A percentile compares a stretch with the other conserved stretches of the same genome.
Evolutionary conservation across 2,797 vertebrate species (phyloP).

Genomic region (Emydoidea blandingii): DNA sequence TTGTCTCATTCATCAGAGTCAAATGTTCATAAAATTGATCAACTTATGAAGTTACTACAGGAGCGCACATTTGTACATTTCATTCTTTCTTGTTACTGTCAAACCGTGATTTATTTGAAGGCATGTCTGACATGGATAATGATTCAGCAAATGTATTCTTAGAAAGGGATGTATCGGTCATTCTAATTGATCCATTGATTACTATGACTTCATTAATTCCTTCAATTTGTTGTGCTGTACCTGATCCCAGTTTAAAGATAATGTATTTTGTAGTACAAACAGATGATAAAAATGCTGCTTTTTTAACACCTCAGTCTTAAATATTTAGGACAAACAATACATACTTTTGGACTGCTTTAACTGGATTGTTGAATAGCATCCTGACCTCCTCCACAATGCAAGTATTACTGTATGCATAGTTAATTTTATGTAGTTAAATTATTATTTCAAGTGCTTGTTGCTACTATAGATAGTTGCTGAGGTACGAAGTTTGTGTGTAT

Average conservation of each 20-base stretch:
- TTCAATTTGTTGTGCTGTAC: not conserved
- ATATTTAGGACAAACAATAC: not conserved
- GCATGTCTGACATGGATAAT: constrained; percentile 34
- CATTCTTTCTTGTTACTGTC: constrained; percentile 35
- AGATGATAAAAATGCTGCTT: not conserved
- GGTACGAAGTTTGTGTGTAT: not conserved
- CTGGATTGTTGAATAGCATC: not conserved
- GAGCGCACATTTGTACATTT: constrained; percentile 19
- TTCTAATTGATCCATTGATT: not conserved
- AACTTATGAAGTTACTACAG: constrained; percentile 4
- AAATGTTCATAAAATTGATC: constrained; percentile 44
- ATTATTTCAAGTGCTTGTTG: not conserved
- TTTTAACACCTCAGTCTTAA: accelerated
- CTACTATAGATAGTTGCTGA: not conserved
- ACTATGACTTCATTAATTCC: not conserved
- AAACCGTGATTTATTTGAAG: constrained; percentile 12
- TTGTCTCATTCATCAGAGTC: constrained; percentile 46
- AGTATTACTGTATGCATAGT: not conserved
- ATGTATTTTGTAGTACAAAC: not conserved
- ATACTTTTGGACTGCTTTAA: not conserved
- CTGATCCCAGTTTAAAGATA: not conserved
- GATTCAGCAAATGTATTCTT: not conserved
- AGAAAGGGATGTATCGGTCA: not conserved
- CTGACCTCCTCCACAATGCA: not conserved
- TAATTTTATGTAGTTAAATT: not conserved